phyloP scores from a whole-genome alignment of 1,140 invertebrate species.

The Bombus terrestris region DNA sequence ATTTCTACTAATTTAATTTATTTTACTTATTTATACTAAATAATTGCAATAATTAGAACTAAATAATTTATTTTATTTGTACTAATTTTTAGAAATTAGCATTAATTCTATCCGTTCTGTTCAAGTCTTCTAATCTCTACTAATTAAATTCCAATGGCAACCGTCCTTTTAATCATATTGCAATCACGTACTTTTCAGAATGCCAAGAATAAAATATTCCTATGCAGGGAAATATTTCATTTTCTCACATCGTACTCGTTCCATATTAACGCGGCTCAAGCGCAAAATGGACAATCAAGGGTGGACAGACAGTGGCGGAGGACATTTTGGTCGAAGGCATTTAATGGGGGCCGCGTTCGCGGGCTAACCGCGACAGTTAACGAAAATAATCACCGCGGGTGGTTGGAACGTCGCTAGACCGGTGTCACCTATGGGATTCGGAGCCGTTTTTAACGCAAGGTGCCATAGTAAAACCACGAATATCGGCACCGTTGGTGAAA shows the following conservation, averaged over 20 bases:
- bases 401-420: neutral
- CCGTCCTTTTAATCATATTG: neutral
- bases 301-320: neutral
- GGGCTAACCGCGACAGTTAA: constrained; percentile 24
- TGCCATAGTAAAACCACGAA: neutral
- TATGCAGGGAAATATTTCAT: neutral
- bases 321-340: constrained; percentile 3
- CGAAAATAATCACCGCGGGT: constrained; percentile 26
- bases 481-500: neutral
- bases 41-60: too few relatives aligned
- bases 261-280: neutral
- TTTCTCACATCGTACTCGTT: neutral
- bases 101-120: neutral
- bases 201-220: neutral
- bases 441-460: constrained; percentile 25
- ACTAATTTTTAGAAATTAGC: neutral
- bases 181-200: neutral
- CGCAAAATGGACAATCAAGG: neutral
- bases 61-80: too few relatives aligned
- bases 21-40: too few relatives aligned
- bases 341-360: constrained; percentile 20
- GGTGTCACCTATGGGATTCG: constrained; percentile 16
- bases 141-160: neutral
- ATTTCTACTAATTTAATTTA: too few relatives aligned
- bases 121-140: too few relatives aligned